Conservation (phyloP, 2,888 invertebrate genomes). For the Leptopilina myrica region DNA sequence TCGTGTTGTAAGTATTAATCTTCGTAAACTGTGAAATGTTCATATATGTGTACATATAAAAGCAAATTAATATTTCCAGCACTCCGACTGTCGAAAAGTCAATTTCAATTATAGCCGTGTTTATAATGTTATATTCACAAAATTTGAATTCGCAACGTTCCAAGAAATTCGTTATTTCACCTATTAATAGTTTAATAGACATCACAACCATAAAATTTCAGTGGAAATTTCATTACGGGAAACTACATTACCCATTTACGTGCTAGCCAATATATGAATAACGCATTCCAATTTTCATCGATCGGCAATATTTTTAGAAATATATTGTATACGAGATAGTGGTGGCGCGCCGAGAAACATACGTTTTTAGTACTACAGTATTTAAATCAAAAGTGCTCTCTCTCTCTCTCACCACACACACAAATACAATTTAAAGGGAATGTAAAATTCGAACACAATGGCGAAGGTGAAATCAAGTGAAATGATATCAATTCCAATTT, state of each 20-base stretch:
- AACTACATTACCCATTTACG: constrained; percentile 20
- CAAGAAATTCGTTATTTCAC: constrained; percentile 34
- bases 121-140: background rate
- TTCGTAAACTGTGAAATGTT: background rate
- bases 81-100: background rate
- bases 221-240: constrained; percentile 28
- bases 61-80: constrained; percentile 1
- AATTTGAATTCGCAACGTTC: background rate
- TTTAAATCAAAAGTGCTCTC: constrained; percentile 27
- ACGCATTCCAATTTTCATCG: constrained; percentile 29
- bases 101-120: constrained; percentile 13
- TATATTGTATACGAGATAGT: too few species aligned
- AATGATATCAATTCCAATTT: background rate
- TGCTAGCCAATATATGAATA: constrained; percentile 23
- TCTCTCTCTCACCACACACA: background rate
- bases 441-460: background rate
- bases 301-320: constrained; percentile 29
- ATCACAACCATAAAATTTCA: constrained; percentile 10
- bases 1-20: background rate
- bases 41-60: background rate
- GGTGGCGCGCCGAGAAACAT: background rate
- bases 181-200: constrained; percentile 19
- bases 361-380: constrained; percentile 31
- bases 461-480: background rate
- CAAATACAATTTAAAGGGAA: constrained; percentile 28